These are phyloP conservation scores for Arctopsyche grandis DNA, from an alignment of 1,140 invertebrate genomes.

Conservation along the genomic window DNA sequence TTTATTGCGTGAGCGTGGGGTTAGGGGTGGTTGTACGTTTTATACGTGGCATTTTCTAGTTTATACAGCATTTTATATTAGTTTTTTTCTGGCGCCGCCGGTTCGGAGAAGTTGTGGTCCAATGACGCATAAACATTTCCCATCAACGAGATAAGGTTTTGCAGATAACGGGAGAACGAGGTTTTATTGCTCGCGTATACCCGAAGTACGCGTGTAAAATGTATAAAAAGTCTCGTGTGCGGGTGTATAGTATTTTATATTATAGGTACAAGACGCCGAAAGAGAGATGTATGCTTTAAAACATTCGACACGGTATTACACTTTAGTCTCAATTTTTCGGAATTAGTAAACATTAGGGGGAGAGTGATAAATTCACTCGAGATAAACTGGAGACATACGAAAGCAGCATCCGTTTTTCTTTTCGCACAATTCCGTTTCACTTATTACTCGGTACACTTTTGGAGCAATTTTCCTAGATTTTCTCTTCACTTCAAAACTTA, in stretches of 20 bases:
- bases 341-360: slow-evolving; percentile 27
- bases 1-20: too few species aligned
- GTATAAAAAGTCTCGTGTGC: too few species aligned
- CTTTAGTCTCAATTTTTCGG: slow-evolving; percentile 9
- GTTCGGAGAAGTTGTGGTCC: too few species aligned
- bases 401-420: background rate
- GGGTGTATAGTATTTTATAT: background rate
- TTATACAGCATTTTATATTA: too few species aligned
- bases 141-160: too few species aligned
- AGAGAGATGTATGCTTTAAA: background rate
- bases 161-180: too few species aligned
- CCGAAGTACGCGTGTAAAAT: too few species aligned
- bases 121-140: too few species aligned
- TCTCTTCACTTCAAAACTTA: background rate
- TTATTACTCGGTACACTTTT: background rate
- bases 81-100: too few species aligned
- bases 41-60: too few species aligned
- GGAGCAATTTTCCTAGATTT: slow-evolving; percentile 15
- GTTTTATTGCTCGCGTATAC: too few species aligned
- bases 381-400: slow-evolving; percentile 9
- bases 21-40: too few species aligned
- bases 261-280: background rate
- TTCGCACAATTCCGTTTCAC: background rate
- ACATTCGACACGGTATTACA: slow-evolving; percentile 27
- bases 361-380: slow-evolving; percentile 6